Evolutionary conservation across 1,140 invertebrate species (phyloP), one percentile per base, ranked within the genome.

Genomic region (Drosophila orena): DNA sequence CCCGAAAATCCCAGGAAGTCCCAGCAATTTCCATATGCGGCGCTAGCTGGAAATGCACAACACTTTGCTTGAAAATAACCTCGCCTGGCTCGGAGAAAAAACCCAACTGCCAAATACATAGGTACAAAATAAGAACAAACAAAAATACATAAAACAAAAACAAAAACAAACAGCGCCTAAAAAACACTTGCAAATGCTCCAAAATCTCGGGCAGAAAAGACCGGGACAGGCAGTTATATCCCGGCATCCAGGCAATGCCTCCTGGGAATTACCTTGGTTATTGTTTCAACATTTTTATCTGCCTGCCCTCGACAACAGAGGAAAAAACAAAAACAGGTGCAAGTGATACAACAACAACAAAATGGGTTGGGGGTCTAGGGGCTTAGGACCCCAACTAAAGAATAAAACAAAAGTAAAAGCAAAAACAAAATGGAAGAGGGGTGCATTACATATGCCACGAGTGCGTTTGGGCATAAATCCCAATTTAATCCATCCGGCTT

Each of bases 231-330:
- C 47, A 54, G 40, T 42, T 71, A 53, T 77, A 65, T 83, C 56
- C 70, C 47, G 74, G 59, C 69, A 83, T 78, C 66, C 70, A 40
- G 53, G 80, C 80, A 71, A 58, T 55, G 76, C 65, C 80, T 75
- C 71, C 64, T 64, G 80, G 71, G 80, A 83, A 84, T 79, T 68
- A 84, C 80, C 80, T 83, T 83, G 79, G 79, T 79, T 84, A 84
- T 78, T 83, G 80, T 84, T 83, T 83, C 79, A 83, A 83, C 79
- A 83, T 83, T 81, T 83, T 81, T 78, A 83, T 83, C 79, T 71
- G 70, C 55, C 57, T 62, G 68, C 66, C 62, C 49, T 46, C 49
- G 62, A 55, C 40, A 70, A 68, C 59, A 56, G 43, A 42, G 14
- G 1, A 1, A 14, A 38, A 37, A 3, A 37, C 4, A 37, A 37